Conservation (phyloP, 2,888 invertebrate species). For the Acronicta aceris region DNA sequence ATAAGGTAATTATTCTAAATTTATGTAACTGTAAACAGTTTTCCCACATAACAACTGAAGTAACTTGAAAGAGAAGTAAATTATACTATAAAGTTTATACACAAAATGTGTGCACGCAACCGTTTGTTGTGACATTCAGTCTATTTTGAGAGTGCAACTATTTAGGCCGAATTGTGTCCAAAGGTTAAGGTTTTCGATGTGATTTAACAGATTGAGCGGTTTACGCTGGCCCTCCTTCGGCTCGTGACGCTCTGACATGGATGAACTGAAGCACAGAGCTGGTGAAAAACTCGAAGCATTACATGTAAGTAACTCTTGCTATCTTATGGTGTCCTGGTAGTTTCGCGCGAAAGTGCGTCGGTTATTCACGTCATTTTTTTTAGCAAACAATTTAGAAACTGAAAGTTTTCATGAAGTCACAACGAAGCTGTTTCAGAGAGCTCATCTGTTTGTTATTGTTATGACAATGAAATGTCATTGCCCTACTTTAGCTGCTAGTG, state of each 20-base stretch:
- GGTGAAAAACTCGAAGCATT: constrained; percentile 85
- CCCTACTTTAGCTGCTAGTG: constrained; percentile 58
- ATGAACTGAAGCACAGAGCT: constrained; percentile 82
- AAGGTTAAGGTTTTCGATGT: constrained; percentile 85
- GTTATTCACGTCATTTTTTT: constrained; percentile 63
- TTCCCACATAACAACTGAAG: constrained; percentile 46
- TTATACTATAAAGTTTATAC: constrained; percentile 38
- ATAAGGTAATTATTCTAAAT: constrained; percentile 63
- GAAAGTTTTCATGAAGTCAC: constrained; percentile 26
- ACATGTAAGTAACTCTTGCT: constrained; percentile 79
- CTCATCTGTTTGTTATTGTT: constrained; percentile 57
- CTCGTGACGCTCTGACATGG: constrained; percentile 77
- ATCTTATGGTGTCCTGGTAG: constrained; percentile 68
- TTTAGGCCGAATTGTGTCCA: constrained; percentile 83
- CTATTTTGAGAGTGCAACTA: constrained; percentile 82
- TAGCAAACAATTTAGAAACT: constrained; percentile 47
- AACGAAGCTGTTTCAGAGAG: constrained; percentile 1
- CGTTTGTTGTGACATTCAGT: constrained; percentile 70
- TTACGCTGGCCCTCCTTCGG: constrained; percentile 68
- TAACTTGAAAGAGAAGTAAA: constrained; percentile 40
- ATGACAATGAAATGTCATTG: constrained; percentile 67
- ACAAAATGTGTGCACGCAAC: constrained; percentile 52
- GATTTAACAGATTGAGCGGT: constrained; percentile 73
- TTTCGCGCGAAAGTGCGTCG: constrained; percentile 69
- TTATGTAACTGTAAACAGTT: constrained; percentile 56